Evolutionary conservation across 2,888 invertebrate genomes (phyloP), one percentile per base, ranked within the genome.

Genomic region (Rhorus exstirpatorius): DNA sequence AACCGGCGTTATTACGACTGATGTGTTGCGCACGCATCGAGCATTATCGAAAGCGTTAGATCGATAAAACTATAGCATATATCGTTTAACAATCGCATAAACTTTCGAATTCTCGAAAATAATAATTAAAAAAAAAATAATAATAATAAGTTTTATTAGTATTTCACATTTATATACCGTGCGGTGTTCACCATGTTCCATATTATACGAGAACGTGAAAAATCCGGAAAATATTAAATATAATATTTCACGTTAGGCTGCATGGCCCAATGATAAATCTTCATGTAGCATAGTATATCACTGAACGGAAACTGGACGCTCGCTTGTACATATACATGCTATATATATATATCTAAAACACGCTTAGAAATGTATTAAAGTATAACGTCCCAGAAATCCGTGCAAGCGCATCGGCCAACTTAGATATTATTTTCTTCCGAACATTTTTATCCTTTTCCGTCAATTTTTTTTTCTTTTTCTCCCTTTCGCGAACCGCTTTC

Each of bases 331-430:
- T 26, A 26, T n/a, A 12, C 26, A 12, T 1, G n/a, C 41, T 3
- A 41, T 41, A 41, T 8, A 41, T 41, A 6, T 41, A 21, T 53
- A 76, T 24, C 4, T 44, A 72, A 81, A 76, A 83, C 24, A n/a
- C 81, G 71, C 58, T 31, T 31, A 3, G 6, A 31, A 3, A 2
- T 2, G 31, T 26, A 68, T 63, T 65, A 35, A 65, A 82, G 61
- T 76, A 68, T 79, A 76, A 79, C 60, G 85, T 61, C 63, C 84
- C 77, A 84, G 76, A 85, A 85, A 84, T 79, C 79, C 85, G 81
- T 79, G 77, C 83, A 84, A 83, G 84, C 85, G 84, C 79, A 79
- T 85, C 85, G 85, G 53, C 83, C 76, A 60, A 79, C 80, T 76
- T 80, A 79, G 44, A 55, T 12, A 24, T 10, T 60, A 74, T 78